These are phyloP conservation scores for Vanessa atalanta DNA, from an alignment of 1,140 invertebrate genomes.

Conservation along the genomic window DNA sequence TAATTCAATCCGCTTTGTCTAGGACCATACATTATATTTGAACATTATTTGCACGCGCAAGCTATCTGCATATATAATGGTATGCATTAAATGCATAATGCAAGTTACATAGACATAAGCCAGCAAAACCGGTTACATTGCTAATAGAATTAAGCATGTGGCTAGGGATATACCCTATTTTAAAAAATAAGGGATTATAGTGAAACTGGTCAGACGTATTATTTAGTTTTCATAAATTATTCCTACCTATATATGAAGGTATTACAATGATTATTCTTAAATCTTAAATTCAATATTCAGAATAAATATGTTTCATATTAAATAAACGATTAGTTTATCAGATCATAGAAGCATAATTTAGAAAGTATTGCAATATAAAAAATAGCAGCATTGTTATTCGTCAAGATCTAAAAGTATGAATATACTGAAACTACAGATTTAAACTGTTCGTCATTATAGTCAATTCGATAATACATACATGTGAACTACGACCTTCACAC, in stretches of 20 bases:
- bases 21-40: conserved; percentile 47
- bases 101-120: conserved; percentile 10
- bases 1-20: conserved; percentile 72
- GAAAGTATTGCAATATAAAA: no score
- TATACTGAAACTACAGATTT: no score
- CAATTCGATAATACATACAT: conserved; percentile 19
- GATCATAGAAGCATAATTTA: no score
- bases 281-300: no score
- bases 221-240: neutral
- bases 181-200: neutral
- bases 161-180: conserved; percentile 4
- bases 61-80: conserved; percentile 60
- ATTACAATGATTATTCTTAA: neutral
- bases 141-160: conserved; percentile 12
- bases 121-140: conserved; percentile 2
- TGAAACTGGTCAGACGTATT: neutral
- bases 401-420: no score
- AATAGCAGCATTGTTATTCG: no score
- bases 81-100: conserved; percentile 39
- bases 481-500: conserved; percentile 32
- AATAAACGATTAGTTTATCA: no score
- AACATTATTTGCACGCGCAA: conserved; percentile 54
- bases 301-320: no score
- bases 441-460: no score
- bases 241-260: neutral